Evolutionary conservation across 2,888 invertebrate genomes (phyloP).

Genomic region (Trisateles emortualis): DNA sequence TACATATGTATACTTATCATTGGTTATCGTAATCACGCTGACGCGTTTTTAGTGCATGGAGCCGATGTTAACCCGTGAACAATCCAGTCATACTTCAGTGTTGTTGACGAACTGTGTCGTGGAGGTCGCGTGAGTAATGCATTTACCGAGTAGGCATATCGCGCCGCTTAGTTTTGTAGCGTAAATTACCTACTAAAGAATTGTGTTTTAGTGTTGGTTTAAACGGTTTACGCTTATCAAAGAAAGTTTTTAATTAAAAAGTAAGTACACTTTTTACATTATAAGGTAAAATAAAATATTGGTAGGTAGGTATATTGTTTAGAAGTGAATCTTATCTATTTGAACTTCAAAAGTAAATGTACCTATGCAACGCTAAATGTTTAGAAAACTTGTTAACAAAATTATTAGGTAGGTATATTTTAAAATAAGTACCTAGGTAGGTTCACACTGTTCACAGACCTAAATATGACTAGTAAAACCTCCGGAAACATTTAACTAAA

Average conservation of each 20-base stretch:
- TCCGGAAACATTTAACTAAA: too few relatives aligned
- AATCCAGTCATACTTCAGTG: slow-evolving; percentile 25
- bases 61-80: slow-evolving; percentile 11
- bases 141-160: slow-evolving; percentile 14
- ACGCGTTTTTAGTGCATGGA: slow-evolving; percentile 24
- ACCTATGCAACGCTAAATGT: too few relatives aligned
- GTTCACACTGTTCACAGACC: too few relatives aligned
- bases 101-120: slow-evolving; percentile 33
- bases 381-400: too few relatives aligned
- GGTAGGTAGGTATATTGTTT: too few relatives aligned
- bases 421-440: too few relatives aligned
- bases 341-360: too few relatives aligned
- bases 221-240: neutral
- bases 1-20: slow-evolving; percentile 17
- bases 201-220: neutral
- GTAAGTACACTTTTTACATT: slow-evolving; percentile 3
- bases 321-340: too few relatives aligned
- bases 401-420: too few relatives aligned
- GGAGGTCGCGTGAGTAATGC: slow-evolving; percentile 36
- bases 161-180: slow-evolving; percentile 21
- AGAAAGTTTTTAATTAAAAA: neutral
- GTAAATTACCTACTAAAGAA: slow-evolving; percentile 1
- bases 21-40: slow-evolving; percentile 16
- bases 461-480: too few relatives aligned
- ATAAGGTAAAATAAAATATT: too few relatives aligned